phyloP scores from a whole-genome alignment of 2,888 invertebrate genomes.

The Protophormia terraenovae region DNA sequence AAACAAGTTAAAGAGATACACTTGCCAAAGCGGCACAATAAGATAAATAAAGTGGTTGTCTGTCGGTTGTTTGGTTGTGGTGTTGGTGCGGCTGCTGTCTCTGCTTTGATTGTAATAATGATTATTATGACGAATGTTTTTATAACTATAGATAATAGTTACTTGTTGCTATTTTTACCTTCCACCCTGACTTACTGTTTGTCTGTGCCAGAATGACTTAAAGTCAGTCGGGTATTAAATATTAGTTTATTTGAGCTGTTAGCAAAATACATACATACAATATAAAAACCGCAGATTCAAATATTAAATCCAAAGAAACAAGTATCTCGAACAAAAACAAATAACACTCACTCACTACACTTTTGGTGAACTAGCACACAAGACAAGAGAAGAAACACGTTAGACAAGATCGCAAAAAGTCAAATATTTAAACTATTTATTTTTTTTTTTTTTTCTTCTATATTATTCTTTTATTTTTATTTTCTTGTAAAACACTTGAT shows the following conservation, averaged over 20 bases:
- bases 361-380: conserved; percentile 58
- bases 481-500: background rate
- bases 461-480: background rate
- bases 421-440: conserved; percentile 56
- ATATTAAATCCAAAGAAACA: conserved; percentile 21
- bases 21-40: conserved; percentile 51
- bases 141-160: conserved; percentile 1
- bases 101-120: conserved; percentile 8
- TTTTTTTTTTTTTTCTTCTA: conserved; percentile 29
- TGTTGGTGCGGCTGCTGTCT: background rate
- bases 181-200: background rate
- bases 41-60: conserved; percentile 64
- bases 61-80: conserved; percentile 9
- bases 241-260: background rate
- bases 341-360: conserved; percentile 9
- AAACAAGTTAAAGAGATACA: conserved; percentile 49
- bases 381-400: conserved; percentile 56
- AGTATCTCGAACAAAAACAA: conserved; percentile 16
- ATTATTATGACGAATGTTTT: conserved; percentile 24
- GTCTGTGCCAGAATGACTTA: conserved; percentile 7
- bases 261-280: conserved; percentile 13
- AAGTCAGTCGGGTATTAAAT: background rate
- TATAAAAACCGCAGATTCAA: conserved; percentile 39
- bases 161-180: background rate
- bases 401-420: conserved; percentile 57